Evolutionary conservation across 1,140 invertebrate species (phyloP), one percentile per base, ranked within the genome.

Genomic region (Eumaeus atala): DNA sequence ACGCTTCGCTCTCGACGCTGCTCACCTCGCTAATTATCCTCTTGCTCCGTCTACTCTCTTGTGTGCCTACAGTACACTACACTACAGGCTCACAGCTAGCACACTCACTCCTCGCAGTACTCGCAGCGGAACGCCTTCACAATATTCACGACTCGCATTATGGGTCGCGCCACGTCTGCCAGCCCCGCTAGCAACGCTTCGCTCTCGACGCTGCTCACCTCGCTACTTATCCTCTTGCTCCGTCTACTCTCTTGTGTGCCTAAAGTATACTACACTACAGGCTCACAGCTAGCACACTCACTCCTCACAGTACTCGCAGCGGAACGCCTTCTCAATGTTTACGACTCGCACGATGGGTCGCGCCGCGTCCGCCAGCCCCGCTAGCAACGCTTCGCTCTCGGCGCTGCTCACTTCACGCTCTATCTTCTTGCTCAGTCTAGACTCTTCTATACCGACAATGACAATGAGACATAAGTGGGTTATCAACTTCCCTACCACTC

Each of bases 221-320:
- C 21, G 6, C 21, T 2, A 3, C 6, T 6, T 28, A 28, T 6
- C 21, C 2, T 28, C 21, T 28, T 28, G 21, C 21, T 28, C 21
- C 2, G 21, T 28, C 21, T 2, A 28, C 2, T 3, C 21, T 28
- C 21, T 28, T 28, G 2, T 28, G 21, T 28, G 21, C 21, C 21
- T 28, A 28, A 2, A 28, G 2, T 28, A 28, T 28, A 28, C 21
- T 28, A 28, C 21, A 28, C 21, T 28, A 28, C 21, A 28, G 21
- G 21, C 6, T 3, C 2, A 28, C 21, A 28, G n/a, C n/a, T n/a
- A n/a, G 21, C 21, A 28, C 21, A 80, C 82, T 78, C 53, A 84
- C 81, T 79, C 87, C 57, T 89, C 88, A 49, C 89, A 89, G 42
- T 78, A 89, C 61, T 89, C 88, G 65, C 89, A 89, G 14, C 86